A percentile compares a stretch with the other conserved stretches of the same genome.
These are phyloP conservation scores for Heliconius melpomene DNA, from an alignment of 1,140 invertebrate genomes.

Conservation along the genomic window DNA sequence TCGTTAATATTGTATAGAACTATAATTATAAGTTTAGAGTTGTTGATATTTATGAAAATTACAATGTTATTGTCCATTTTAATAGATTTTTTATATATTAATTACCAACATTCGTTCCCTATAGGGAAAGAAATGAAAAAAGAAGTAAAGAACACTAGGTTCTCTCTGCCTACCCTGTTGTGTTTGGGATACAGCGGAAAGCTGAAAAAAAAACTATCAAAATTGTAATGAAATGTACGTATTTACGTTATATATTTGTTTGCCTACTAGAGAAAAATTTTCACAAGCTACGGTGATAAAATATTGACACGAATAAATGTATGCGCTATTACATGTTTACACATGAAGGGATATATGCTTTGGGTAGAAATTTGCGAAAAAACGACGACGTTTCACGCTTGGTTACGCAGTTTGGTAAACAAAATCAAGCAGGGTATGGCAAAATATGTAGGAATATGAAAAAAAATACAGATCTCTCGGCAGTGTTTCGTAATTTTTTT, in stretches of 20 bases:
- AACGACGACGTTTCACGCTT: constrained; percentile 13
- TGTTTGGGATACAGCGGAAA: too few species aligned
- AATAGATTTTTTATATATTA: not conserved
- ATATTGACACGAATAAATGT: constrained; percentile 5
- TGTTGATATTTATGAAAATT: not conserved
- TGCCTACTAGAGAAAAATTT: not conserved
- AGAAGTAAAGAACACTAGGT: too few species aligned
- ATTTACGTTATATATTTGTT: not conserved
- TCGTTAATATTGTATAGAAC: not conserved
- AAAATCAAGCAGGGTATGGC: not conserved
- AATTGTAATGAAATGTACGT: not conserved
- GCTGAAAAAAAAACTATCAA: not conserved
- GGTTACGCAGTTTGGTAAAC: constrained; percentile 10
- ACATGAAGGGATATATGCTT: not conserved
- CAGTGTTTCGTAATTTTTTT: too few species aligned
- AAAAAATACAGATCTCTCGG: not conserved
- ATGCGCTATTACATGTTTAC: constrained; percentile 9
- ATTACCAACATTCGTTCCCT: too few species aligned
- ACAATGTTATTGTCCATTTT: not conserved
- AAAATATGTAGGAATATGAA: not conserved
- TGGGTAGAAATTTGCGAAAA: constrained; percentile 13
- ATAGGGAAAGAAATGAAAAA: too few species aligned
- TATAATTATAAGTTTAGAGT: not conserved
- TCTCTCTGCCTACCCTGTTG: too few species aligned
- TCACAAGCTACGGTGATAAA: not conserved